These are phyloP conservation scores for Diglossa cyanea DNA, from an alignment of 2,797 vertebrate genomes.

Conservation along the genomic window DNA sequence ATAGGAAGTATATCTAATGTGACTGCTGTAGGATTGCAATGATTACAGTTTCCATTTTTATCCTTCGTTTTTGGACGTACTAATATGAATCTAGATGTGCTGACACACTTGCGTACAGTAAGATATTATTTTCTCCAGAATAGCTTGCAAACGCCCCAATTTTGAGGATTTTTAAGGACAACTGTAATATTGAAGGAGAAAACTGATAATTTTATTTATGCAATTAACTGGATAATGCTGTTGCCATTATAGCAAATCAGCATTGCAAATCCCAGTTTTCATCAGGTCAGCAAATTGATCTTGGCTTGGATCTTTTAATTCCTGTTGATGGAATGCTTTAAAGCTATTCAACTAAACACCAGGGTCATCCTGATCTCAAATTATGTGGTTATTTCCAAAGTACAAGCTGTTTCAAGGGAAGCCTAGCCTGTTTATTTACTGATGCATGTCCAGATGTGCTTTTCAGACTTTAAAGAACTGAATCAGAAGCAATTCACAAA, in stretches of 20 bases:
- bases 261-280: conserved; percentile 3
- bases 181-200: neutral
- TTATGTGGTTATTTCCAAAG: conserved; percentile 39
- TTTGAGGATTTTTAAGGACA: neutral
- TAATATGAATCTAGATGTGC: neutral
- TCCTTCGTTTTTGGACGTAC: neutral
- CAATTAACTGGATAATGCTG: neutral
- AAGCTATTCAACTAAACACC: neutral
- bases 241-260: neutral
- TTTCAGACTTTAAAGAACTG: conserved; percentile 27
- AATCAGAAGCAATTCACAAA: conserved; percentile 54
- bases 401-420: conserved; percentile 33
- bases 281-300: neutral
- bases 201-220: neutral
- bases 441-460: conserved; percentile 15
- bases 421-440: conserved; percentile 13
- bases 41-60: neutral
- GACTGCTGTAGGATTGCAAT: neutral
- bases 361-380: conserved; percentile 32
- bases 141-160: neutral
- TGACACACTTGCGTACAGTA: neutral
- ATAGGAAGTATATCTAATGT: neutral
- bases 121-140: neutral
- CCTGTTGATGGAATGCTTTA: neutral
- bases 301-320: conserved; percentile 1